These are phyloP conservation scores for Corvus moneduloides DNA, from an alignment of 2,113 vertebrate species.

Conservation along the genomic window DNA sequence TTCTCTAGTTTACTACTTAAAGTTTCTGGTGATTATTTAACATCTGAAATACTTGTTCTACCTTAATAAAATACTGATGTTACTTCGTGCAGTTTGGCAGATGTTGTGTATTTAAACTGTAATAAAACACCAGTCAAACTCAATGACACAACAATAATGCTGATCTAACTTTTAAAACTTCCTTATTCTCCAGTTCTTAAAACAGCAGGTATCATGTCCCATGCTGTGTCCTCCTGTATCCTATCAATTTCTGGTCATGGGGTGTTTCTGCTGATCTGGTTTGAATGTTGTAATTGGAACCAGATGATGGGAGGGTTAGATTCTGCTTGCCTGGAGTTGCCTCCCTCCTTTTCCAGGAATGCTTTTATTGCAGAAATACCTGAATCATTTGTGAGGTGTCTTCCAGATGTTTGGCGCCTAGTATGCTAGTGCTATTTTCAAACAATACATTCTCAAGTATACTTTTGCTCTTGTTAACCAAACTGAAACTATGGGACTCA, in stretches of 20 bases:
- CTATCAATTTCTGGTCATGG: not conserved
- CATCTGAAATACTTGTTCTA: not conserved
- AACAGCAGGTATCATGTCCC: not conserved
- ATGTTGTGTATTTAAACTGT: not conserved
- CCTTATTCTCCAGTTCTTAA: not conserved
- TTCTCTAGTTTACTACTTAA: not conserved
- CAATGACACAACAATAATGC: not conserved
- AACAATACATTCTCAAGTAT: not conserved
- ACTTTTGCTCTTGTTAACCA: not conserved
- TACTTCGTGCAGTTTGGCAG: not conserved
- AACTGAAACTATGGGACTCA: not conserved
- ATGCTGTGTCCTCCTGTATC: not conserved
- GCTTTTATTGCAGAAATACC: not conserved
- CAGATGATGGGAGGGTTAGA: slow-evolving; percentile 7
- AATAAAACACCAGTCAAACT: not conserved
- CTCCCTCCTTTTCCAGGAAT: slow-evolving; percentile 8
- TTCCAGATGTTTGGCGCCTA: not conserved
- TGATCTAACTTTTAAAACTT: not conserved
- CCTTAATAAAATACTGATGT: not conserved
- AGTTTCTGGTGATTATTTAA: not conserved
- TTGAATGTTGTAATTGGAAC: slow-evolving; percentile 28
- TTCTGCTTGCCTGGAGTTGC: not conserved
- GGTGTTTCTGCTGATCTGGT: slow-evolving; percentile 35
- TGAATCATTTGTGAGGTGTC: slow-evolving; percentile 19
- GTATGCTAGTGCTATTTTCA: not conserved